phyloP scores from a whole-genome alignment of 2,113 vertebrate genomes.

The Bubalus kerabau region DNA sequence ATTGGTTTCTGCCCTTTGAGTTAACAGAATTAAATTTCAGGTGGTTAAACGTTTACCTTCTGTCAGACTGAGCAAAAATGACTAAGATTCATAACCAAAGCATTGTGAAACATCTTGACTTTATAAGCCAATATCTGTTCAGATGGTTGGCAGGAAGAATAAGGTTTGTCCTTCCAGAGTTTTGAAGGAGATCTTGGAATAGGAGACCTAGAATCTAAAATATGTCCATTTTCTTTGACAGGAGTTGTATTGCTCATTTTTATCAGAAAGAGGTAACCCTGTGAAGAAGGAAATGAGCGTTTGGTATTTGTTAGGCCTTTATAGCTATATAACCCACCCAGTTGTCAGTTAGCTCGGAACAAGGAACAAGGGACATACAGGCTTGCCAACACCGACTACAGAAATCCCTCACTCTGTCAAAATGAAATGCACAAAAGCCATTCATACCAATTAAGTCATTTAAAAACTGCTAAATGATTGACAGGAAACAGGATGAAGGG shows the following conservation, averaged over 20 bases:
- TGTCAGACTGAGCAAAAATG: constrained; percentile 9
- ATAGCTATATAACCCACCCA: not conserved
- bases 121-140: constrained; percentile 29
- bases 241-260: not conserved
- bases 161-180: constrained; percentile 11
- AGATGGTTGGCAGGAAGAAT: constrained; percentile 28
- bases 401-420: not conserved
- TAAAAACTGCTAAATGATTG: constrained; percentile 10
- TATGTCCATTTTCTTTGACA: constrained; percentile 34
- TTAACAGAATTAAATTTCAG: constrained; percentile 48
- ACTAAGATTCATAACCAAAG: constrained; percentile 34
- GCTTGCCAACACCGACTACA: not conserved
- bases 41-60: constrained; percentile 13
- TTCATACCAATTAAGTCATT: not conserved
- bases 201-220: constrained; percentile 17
- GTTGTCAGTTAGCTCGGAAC: not conserved
- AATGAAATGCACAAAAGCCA: not conserved
- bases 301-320: not conserved
- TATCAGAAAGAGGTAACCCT: not conserved
- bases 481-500: not conserved
- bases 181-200: constrained; percentile 30
- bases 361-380: not conserved
- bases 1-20: constrained; percentile 14
- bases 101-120: not conserved
- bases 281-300: not conserved